Conservation (phyloP, 2,113 vertebrate genomes). For the Zingel zingel region DNA sequence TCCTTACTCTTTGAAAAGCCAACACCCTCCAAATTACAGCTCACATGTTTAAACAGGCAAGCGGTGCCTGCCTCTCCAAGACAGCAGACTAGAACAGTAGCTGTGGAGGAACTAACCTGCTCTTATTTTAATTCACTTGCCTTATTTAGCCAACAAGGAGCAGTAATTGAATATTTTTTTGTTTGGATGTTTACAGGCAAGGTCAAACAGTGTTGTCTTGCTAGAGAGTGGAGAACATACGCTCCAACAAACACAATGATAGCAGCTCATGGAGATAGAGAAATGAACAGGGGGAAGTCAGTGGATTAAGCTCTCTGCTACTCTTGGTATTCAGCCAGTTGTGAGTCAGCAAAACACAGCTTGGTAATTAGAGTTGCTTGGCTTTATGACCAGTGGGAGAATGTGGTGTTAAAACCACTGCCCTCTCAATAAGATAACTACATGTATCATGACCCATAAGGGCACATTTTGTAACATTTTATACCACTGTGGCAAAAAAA, state of each 20-base stretch:
- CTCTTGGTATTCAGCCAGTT: constrained; percentile 55
- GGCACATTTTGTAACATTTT: constrained; percentile 27
- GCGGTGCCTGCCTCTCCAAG: constrained; percentile 50
- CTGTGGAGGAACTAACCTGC: constrained; percentile 37
- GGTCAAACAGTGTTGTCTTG: constrained; percentile 53
- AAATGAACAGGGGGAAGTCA: constrained; percentile 42
- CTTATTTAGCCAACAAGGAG: constrained; percentile 60
- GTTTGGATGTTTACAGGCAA: constrained; percentile 65
- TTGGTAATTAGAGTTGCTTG: constrained; percentile 58
- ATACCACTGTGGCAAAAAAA: not conserved
- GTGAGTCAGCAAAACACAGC: constrained; percentile 63
- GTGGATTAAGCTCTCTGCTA: constrained; percentile 59
- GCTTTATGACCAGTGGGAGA: constrained; percentile 41
- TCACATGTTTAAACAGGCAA: constrained; percentile 68
- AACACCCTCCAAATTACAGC: constrained; percentile 70
- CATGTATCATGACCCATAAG: constrained; percentile 19
- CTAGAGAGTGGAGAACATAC: constrained; percentile 39
- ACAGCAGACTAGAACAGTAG: constrained; percentile 59
- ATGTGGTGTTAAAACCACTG: constrained; percentile 43
- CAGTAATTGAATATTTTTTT: constrained; percentile 64
- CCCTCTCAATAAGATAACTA: constrained; percentile 7
- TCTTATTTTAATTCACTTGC: constrained; percentile 54
- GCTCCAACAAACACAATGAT: constrained; percentile 42
- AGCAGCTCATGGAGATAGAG: constrained; percentile 28
- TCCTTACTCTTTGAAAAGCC: constrained; percentile 47